Base-by-base conservation (phyloP, 2,888 invertebrate genomes). In the Dynastes tityus region DNA sequence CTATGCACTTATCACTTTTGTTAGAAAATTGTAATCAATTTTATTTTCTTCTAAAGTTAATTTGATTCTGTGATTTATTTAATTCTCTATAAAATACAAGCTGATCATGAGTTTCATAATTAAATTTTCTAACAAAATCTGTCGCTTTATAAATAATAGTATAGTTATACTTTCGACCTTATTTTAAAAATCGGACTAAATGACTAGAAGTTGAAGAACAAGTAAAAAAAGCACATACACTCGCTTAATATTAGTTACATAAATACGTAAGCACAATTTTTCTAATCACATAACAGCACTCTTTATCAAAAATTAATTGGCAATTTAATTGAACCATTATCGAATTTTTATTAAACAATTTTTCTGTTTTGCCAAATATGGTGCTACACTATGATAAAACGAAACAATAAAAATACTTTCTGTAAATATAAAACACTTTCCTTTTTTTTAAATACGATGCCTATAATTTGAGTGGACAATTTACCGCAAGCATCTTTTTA, bases 171-270 rank as follows among this genome's bases (percentile, higher is more conserved):
- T 11, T 45, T 45, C 45, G 45, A 45, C 11, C 11, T 45, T 11
- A 45, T n/a, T 55, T 16, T n/a, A 37, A 37, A 37, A 55, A 55
- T 55, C 55, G n/a, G 6, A 55, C 29, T 29, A 11, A 32, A 8
- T 63, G 63, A 63, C 63, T 63, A 63, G 63, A 63, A 63, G 6
- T 29, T 29, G 13, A 63, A 32, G 29, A 63, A 58, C 55, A 22
- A 58, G 22, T 22, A 61, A 61, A 27, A 63, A 32, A 63, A 29
- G 63, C 29, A 32, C 13, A 13, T 63, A 63, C 27, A 29, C 8
- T 32, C 27, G 29, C 27, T 22, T 58, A 58, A 58, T 58, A 58
- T 58, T 58, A 58, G 5, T 58, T 16, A 58, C 22, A 16, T 45
- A 45, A 11, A 55, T 22, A 55, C 55, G 2, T 2, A 55, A 55